Evolutionary conservation across 2,797 vertebrate species (phyloP).

Genomic region (Rhynchonycteris naso): DNA sequence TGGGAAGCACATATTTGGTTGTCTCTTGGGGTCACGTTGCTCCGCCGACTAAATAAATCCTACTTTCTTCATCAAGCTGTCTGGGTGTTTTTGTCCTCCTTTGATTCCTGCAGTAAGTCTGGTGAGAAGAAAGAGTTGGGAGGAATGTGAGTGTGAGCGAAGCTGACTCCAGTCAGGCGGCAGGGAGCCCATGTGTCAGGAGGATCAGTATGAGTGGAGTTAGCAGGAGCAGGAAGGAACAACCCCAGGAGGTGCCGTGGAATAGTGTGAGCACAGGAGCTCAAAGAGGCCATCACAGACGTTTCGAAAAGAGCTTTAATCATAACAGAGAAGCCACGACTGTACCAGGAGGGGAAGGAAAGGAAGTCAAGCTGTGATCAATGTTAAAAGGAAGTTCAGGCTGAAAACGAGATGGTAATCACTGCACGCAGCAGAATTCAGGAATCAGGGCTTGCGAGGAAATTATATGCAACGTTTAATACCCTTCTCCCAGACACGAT

Average conservation of each 20-base stretch:
- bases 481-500: background rate
- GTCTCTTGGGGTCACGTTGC: no score
- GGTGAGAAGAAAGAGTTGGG: background rate
- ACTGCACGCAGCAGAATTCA: background rate
- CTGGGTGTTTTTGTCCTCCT: no score
- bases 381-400: background rate
- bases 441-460: background rate
- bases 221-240: background rate
- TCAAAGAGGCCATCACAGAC: background rate
- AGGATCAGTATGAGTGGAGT: background rate
- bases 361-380: background rate
- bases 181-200: background rate
- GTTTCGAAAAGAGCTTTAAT: background rate
- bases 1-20: no score
- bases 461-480: background rate
- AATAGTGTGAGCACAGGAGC: background rate
- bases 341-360: background rate
- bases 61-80: no score
- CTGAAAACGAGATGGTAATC: background rate
- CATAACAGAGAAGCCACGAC: background rate
- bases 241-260: background rate
- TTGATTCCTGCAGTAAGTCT: no score
- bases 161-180: background rate
- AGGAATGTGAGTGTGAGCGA: accelerated
- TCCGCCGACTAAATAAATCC: no score